phyloP scores from a whole-genome alignment of 2,888 invertebrate species.

The Spatulosminthurus flaviceps region DNA sequence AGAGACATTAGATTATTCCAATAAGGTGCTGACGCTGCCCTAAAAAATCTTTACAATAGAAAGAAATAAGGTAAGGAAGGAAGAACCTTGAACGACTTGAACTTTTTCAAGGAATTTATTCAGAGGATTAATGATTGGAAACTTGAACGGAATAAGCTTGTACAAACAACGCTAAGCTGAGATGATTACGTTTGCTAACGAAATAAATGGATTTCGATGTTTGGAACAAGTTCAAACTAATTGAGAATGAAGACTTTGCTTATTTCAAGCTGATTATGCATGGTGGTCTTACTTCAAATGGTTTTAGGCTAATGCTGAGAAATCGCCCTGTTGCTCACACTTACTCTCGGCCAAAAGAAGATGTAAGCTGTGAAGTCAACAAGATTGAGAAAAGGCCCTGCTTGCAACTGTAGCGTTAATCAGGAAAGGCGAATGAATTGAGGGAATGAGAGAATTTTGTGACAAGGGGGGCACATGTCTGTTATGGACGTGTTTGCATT shows the following conservation, averaged over 20 bases:
- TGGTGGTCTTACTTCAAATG: neutral
- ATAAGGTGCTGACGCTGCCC: too few species aligned
- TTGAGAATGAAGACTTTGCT: neutral
- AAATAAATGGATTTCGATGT: too few species aligned
- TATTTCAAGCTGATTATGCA: neutral
- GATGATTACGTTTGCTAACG: too few species aligned
- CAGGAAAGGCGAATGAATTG: neutral
- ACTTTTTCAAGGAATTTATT: too few species aligned
- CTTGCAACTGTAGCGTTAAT: conserved; percentile 6
- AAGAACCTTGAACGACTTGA: too few species aligned
- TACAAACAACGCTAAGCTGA: too few species aligned
- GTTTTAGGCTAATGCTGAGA: conserved; percentile 6
- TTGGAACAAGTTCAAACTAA: neutral
- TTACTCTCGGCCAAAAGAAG: neutral
- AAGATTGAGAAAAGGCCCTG: neutral
- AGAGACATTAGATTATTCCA: too few species aligned
- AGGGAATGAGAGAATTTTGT: neutral
- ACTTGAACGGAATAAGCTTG: too few species aligned
- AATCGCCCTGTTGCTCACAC: neutral
- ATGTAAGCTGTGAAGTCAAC: neutral
- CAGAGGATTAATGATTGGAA: too few species aligned
- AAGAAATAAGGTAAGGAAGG: too few species aligned
- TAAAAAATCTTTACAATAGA: too few species aligned
- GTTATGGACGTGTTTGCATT: conserved; percentile 14
- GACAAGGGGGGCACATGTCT: conserved; percentile 3